Evolutionary conservation across 1,140 invertebrate species (phyloP), one percentile per base, ranked within the genome.

Genomic region (Pseudomyrmex gracilis): DNA sequence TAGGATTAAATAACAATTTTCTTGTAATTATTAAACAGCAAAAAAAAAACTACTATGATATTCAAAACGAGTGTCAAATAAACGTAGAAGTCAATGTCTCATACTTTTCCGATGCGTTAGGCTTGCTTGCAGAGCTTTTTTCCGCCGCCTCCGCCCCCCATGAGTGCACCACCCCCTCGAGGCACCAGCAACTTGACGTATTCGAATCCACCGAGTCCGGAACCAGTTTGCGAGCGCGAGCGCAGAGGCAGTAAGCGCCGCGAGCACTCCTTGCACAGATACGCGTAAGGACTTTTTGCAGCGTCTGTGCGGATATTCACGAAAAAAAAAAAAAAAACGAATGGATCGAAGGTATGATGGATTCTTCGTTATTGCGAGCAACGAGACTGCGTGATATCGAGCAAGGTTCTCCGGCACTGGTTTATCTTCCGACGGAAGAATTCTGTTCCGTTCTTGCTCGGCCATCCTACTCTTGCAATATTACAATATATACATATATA

Each of bases 71-170:
- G 45, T 70, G 13, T 12, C 53, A 66, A 55, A 80, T 20, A 77
- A 9, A 34, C n/a, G 15, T 17, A 78, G 17, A 43, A 53, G n/a
- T 68, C 49, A 53, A 34, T 9, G 45, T 71, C 17, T 74, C 10
- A 58, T 71, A 2, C 24, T 60, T 43, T 74, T 47, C 15, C 57
- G 77, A 63, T 83, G 74, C 73, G 66, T 85, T 87, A 94, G 94
- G 94, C 94, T 66, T 94, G 94, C 89, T 94, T 94, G 88, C 94
- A 94, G 93, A 94, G 94, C 89, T 94, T 94, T 91, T 94, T 94
- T 88, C 94, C 94, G 57, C 93, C 93, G 51, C 94, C 94, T 49
- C 94, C 94, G 57, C 94, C 94, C 20, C 94, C 93, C 55, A 94
- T 94, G 92, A 93, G 90, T 82, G 92, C 90, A 58, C 94, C 93